Base-by-base conservation (phyloP, 2,888 invertebrate genomes). In the Ctenicera cuprea region DNA sequence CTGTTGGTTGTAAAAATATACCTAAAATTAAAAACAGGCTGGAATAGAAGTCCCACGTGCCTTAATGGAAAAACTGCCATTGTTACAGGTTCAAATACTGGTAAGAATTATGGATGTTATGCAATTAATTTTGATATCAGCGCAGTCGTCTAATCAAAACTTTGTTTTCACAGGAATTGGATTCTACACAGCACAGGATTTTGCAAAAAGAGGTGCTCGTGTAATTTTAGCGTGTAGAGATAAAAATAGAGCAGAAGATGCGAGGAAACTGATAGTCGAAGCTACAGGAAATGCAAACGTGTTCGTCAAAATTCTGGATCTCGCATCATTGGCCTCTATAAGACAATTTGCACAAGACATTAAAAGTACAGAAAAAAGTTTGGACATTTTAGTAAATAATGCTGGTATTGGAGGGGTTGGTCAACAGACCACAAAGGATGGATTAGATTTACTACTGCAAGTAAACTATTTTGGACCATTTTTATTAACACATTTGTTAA, bases 381-480 rank as follows among this genome's bases (percentile, higher is more conserved):
- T 93, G 69, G 91, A 93, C 79, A 89, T 92, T 12, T 85, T 93
- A 45, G 88, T 93, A 20, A 92, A 92, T 83, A 93, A 93, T 80
- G 92, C 93, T 0, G 92, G 91, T 0, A 88, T 89, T 0, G 88
- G 87, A 8, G 88, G 88, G 0, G 84, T 88, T 12, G 86, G 86
- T 0, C 86, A 88, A 62, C 87, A 87, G 65, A 85, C 86, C 71
- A 92, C 93, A 0, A 88, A 89, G 71, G 93, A 94, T 77, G 93
- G 92, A 0, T 87, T 94, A 50, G 90, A 93, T 50, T 84, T 88
- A 12, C 91, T 90, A 57, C 90, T 93, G 88, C 93, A 93, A 78
- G 89, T 92, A 26, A 94, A 94, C 80, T 90, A 94, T 81, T 91
- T 93, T 81, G 94, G 93, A 9, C 92, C 92, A 3, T 94, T 94